These are phyloP conservation scores for Drosophila pectinifera DNA, from an alignment of 1,140 invertebrate genomes.

Conservation along the genomic window DNA sequence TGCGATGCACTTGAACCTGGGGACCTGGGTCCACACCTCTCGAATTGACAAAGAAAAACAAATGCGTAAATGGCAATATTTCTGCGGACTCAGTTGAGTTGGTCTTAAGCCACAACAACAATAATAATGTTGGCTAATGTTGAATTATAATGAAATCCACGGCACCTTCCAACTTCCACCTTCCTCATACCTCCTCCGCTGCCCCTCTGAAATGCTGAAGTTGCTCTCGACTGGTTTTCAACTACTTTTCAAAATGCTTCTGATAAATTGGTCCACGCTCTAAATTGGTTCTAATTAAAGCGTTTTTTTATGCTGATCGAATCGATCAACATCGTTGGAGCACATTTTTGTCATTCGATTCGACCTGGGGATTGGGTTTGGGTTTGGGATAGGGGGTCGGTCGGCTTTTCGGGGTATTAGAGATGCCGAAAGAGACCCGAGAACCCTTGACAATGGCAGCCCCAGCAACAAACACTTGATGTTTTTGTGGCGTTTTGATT, in stretches of 20 bases:
- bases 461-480: slow-evolving; percentile 77
- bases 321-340: slow-evolving; percentile 68
- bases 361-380: slow-evolving; percentile 51
- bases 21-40: slow-evolving; percentile 75
- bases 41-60: slow-evolving; percentile 78
- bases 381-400: no score
- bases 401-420: neutral
- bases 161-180: slow-evolving; percentile 14
- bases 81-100: slow-evolving; percentile 39
- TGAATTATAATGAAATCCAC: slow-evolving; percentile 66
- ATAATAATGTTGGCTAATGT: slow-evolving; percentile 63
- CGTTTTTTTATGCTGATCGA: slow-evolving; percentile 75
- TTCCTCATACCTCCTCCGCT: slow-evolving; percentile 11
- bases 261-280: slow-evolving; percentile 81
- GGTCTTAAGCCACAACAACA: slow-evolving; percentile 63
- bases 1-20: slow-evolving; percentile 78
- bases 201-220: slow-evolving; percentile 70
- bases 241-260: slow-evolving; percentile 82
- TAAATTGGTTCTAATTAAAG: slow-evolving; percentile 83
- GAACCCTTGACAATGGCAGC: slow-evolving; percentile 54
- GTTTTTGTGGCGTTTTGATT: slow-evolving; percentile 65
- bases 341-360: slow-evolving; percentile 74
- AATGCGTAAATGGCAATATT: slow-evolving; percentile 75
- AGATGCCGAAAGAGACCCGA: slow-evolving; percentile 21
- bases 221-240: slow-evolving; percentile 81